Evolutionary conservation across 2,797 vertebrate species (phyloP), one percentile per base, ranked within the genome.

Genomic region (Hydrolagus colliei): DNA sequence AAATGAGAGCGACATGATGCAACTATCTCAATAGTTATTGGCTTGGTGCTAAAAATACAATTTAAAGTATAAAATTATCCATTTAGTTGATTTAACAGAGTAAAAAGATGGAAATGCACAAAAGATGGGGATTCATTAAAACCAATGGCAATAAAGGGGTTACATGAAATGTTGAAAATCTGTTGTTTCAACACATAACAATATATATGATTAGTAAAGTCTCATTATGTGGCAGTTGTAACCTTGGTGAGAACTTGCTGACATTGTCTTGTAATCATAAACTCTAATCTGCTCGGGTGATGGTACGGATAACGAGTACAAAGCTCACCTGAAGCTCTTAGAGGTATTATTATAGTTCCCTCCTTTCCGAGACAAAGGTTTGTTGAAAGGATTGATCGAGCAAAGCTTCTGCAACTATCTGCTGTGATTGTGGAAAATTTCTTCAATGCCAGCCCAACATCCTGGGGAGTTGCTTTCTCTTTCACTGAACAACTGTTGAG

Each of bases 241-340:
- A 84, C 79, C 79, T 84, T 84, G 79, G 16, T 16, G 14, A 84
- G 79, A 67, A 84, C 68, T 84, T 84, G 18, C 16, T 84, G 27
- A 13, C 32, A 71, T 71, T 84, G 18, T n/a, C 62, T 84, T 18
- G 63, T 84, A 20, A 82, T 82, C 79, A 68, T 32, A 82, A 10
- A 9, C 35, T 41, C 4, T 84, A 84, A 84, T 71, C 79, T 11
- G 18, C 79, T 71, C 16, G 52, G 16, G 16, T 41, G n/a, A 27
- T 52, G 27, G 71, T 63, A 32, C 65, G 18, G 35, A 9, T 41
- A 0, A 9, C 18, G 65, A 41, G 18, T 41, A 82, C 65, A 71
- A 65, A 68, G 79, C 27, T 84, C 32, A 68, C 32, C 32, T 84
- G 65, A 9, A 41, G 13, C 32, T 11, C 6, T 52, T 18, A 71